Evolutionary conservation across 2,888 invertebrate genomes (phyloP).

Genomic region (Parthenolecanium corni): DNA sequence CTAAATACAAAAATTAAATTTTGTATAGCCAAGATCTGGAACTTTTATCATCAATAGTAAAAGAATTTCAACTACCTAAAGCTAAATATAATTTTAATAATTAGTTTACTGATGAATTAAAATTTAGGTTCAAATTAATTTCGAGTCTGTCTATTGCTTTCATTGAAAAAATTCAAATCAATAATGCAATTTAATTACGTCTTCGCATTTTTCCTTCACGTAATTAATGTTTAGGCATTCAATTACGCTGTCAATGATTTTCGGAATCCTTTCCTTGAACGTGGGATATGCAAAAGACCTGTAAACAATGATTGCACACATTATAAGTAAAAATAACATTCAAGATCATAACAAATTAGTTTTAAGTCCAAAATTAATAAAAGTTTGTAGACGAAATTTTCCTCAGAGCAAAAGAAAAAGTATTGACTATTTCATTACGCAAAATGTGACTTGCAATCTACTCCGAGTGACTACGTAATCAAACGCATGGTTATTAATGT

Average conservation of each 20-base stretch:
- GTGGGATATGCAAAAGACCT: constrained; percentile 24
- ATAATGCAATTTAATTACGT: background rate
- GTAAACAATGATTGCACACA: no score
- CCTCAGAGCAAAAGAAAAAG: background rate
- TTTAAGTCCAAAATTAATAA: background rate
- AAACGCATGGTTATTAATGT: no score
- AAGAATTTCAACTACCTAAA: background rate
- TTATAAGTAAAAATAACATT: no score
- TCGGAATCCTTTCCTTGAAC: constrained; percentile 13
- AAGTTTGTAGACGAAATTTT: background rate
- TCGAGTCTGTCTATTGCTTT: no score
- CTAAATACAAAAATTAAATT: no score
- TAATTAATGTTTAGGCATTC: background rate
- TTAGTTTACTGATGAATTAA: background rate
- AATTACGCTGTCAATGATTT: constrained; percentile 4
- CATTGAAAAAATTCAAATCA: no score
- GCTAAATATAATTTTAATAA: background rate
- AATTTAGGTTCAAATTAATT: background rate
- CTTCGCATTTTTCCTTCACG: background rate
- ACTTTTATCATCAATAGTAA: background rate
- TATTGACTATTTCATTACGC: background rate
- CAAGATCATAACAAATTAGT: no score
- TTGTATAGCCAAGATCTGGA: no score
- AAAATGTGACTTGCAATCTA: no score
- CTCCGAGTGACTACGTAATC: no score